Base-by-base conservation (phyloP, 1,140 invertebrate species). In the Frieseomelitta varia region DNA sequence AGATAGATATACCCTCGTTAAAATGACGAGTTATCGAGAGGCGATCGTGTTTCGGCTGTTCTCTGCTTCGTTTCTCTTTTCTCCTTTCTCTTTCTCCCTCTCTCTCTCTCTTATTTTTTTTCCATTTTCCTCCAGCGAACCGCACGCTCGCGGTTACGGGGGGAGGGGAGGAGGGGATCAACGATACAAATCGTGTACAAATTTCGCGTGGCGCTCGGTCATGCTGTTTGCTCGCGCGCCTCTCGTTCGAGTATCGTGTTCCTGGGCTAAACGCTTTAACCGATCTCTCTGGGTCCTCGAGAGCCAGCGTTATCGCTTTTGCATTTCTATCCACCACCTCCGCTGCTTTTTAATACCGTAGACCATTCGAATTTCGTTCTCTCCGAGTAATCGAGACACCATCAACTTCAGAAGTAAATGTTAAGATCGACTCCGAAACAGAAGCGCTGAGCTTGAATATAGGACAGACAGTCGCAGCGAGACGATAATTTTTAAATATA, bases 1-100 rank as follows among this genome's bases (percentile, higher is more conserved):
- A 39, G 39, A 4, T 10, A 79, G 75, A 85, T 79, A 85, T 80
- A 79, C 75, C 27, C 69, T 85, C 82, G 58, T 88, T 88, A 88
- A 88, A 80, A 85, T 51, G 86, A 85, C 78, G 83, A 88, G 83
- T 85, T 82, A 88, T 88, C 87, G 83, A 67, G 65, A 19, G n/a
- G 51, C 76, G 77, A 81, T 88, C 78, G 83, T 68, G 51, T 88
- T 81, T 88, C 75, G 61, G 30, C 55, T 67, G 74, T 84, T 83
- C 58, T 17, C 30, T 27, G 19, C 14, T 63, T 51, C 51, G 19
- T 55, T 81, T 65, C 61, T 27, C 19, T 67, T 71, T 55, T 58
- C 14, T 47, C 12, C 11, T 61, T 8, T 19, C 24, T 21, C 24
- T 55, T 30, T 15, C 34, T 58, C 21, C 51, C 19, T 71, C 12